A percentile compares a stretch with the other conserved stretches of the same genome.
phyloP scores from a whole-genome alignment of 2,888 invertebrate species.

The Drosophila pegasa region DNA sequence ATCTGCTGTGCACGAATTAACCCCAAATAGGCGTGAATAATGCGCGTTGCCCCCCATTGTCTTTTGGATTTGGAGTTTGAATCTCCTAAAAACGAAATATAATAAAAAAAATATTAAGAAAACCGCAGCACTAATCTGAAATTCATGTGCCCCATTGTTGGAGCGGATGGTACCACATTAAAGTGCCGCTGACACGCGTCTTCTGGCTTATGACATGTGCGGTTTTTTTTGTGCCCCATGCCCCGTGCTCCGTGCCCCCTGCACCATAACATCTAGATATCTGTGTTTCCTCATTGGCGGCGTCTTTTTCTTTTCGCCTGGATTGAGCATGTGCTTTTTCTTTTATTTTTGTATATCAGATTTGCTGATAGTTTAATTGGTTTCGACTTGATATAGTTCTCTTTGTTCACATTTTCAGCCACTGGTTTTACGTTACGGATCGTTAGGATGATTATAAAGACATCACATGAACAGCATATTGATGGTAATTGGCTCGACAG shows the following conservation, averaged over 20 bases:
- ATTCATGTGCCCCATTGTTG: slow-evolving; percentile 53
- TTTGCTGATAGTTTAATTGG: slow-evolving; percentile 77
- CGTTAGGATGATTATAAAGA: slow-evolving; percentile 65
- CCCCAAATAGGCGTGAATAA: slow-evolving; percentile 77
- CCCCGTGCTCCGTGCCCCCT: slow-evolving; percentile 6
- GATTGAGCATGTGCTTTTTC: slow-evolving; percentile 34
- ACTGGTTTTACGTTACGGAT: slow-evolving; percentile 62
- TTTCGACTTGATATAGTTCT: slow-evolving; percentile 53
- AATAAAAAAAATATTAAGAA: slow-evolving; percentile 11
- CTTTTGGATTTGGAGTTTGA: slow-evolving; percentile 39
- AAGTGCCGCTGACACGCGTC: slow-evolving; percentile 77
- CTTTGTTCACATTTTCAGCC: slow-evolving; percentile 37
- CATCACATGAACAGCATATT: slow-evolving; percentile 57
- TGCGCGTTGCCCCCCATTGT: slow-evolving; percentile 52
- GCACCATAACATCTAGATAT: slow-evolving; percentile 4
- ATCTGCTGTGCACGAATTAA: slow-evolving; percentile 70
- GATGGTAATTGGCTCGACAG: slow-evolving; percentile 58
- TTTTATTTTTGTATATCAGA: slow-evolving; percentile 56
- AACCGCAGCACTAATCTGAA: slow-evolving; percentile 52
- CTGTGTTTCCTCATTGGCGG: slow-evolving; percentile 12
- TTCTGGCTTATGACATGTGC: slow-evolving; percentile 71
- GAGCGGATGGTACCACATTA: slow-evolving; percentile 61
- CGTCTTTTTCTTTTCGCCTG: slow-evolving; percentile 35
- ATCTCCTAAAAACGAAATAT: slow-evolving; percentile 5
- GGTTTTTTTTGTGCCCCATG: slow-evolving; percentile 27